A percentile compares a stretch with the other conserved stretches of the same genome.
These are phyloP conservation scores for Arbacia lixula DNA, from an alignment of 53 echinoderm and acorn worm genomes.

Conservation along the genomic window DNA sequence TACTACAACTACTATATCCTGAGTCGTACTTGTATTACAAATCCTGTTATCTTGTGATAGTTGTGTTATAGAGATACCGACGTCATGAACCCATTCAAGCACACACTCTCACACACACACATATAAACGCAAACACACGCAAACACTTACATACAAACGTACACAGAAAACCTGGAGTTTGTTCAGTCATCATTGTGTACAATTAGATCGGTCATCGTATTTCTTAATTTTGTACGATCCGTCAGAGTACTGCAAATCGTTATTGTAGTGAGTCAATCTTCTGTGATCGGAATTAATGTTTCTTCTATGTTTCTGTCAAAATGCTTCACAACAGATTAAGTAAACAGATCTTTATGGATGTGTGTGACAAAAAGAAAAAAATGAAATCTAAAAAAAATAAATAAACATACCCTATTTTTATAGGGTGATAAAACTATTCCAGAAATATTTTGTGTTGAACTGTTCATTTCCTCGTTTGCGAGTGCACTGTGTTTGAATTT, in stretches of 20 bases:
- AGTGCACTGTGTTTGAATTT: background rate
- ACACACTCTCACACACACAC: no score
- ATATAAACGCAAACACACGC: no score
- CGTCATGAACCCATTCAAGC: no score
- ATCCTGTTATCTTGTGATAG: no score
- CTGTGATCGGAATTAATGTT: background rate
- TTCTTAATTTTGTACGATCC: conserved; percentile 5
- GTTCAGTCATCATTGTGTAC: background rate
- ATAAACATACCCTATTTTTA: conserved; percentile 15
- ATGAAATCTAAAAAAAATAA: conserved; percentile 25
- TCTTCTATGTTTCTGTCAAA: conserved; percentile 8
- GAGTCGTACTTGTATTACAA: no score
- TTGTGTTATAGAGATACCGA: no score
- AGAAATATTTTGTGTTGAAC: conserved; percentile 3
- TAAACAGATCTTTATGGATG: conserved; percentile 39
- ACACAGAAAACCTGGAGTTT: background rate
- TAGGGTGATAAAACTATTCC: conserved; percentile 27
- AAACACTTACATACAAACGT: no score
- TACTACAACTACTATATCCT: no score
- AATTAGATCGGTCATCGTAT: background rate
- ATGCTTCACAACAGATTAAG: conserved; percentile 9
- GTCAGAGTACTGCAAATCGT: conserved; percentile 31
- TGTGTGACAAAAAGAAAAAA: conserved; percentile 46
- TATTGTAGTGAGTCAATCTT: background rate
- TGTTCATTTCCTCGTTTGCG: background rate